Base-by-base conservation (phyloP, 2,113 vertebrate genomes). In the Istiophorus platypterus region DNA sequence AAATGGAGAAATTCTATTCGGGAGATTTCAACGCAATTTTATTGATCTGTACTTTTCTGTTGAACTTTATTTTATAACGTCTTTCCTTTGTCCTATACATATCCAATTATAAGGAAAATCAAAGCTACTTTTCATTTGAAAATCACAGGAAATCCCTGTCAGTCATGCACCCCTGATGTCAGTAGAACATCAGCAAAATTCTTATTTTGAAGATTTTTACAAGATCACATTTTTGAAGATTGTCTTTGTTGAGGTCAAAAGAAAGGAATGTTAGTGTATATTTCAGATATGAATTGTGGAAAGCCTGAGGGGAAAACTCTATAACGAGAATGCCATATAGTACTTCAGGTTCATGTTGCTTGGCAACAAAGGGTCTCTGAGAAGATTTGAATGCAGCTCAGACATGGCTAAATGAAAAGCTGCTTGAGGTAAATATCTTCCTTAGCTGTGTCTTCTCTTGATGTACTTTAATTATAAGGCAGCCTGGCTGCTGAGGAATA, bases 321-420 rank as follows among this genome's bases (percentile, higher is more conserved):
- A 84, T 88, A 89, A 91, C 85, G 81, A 84, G 89, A 90, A 81
- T 66, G 70, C 71, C 78, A 79, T 86, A 78, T 89, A 88, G 84
- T 85, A 91, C 79, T 82, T 78, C 80, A 65, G 85, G 85, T 92
- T 87, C 91, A 92, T 78, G 92, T 94, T 95, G 94, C 94, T 82
- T 95, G 92, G 93, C 94, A 94, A 95, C 93, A 89, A 92, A 91
- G 92, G 92, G 78, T 89, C 88, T 85, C 63, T 17, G 84, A 76
- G 82, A 91, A 93, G 90, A 92, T 93, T 92, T 91, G 87, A 93
- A 92, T 91, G 86, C 87, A 90, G 86, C 89, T 88, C 89, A 92
- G 91, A 89, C 80, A 85, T 72, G 66, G 72, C 75, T 80, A 88
- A 93, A 93, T 93, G 91, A 90, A 92, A 90, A 92, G 86, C 87